Evolutionary conservation across 1,140 invertebrate genomes (phyloP).

Genomic region (Neocloeon triangulifer): DNA sequence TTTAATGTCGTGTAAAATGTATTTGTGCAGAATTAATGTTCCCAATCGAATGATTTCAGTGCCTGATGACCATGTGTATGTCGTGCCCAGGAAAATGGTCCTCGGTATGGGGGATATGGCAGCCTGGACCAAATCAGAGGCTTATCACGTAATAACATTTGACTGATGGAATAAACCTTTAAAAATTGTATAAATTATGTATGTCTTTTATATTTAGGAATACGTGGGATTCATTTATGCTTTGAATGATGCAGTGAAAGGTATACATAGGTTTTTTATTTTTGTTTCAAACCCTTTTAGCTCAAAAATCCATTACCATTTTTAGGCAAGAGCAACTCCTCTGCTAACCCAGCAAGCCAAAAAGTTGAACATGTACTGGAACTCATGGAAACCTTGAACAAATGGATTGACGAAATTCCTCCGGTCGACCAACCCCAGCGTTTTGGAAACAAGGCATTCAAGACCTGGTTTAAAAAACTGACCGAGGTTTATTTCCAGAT

Average conservation of each 20-base stretch:
- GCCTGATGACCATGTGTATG: slow-evolving; percentile 31
- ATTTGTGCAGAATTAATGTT: no score
- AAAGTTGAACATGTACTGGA: slow-evolving; percentile 34
- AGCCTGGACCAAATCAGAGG: slow-evolving; percentile 63
- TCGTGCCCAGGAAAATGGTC: slow-evolving; percentile 41
- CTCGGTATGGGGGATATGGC: slow-evolving; percentile 45
- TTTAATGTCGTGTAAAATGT: no score
- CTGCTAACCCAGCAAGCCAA: slow-evolving; percentile 34
- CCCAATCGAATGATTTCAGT: slow-evolving; percentile 7
- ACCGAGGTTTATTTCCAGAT: slow-evolving; percentile 28
- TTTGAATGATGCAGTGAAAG: slow-evolving; percentile 66
- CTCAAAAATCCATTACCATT: no score
- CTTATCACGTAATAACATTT: slow-evolving; percentile 36
- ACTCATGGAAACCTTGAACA: slow-evolving; percentile 48
- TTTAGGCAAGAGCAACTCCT: slow-evolving; percentile 45
- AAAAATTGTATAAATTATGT: not conserved
- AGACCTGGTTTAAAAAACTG: slow-evolving; percentile 61
- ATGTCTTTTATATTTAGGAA: slow-evolving; percentile 29
- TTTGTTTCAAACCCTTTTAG: no score
- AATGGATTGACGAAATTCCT: slow-evolving; percentile 63
- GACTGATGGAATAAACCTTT: not conserved
- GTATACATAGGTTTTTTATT: no score
- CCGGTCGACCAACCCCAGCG: slow-evolving; percentile 84
- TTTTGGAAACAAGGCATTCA: slow-evolving; percentile 91
- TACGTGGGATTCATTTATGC: slow-evolving; percentile 68